Percentiles rank a stretch among this genome's conserved stretches.
Conservation (phyloP, 2,888 invertebrate species). For the Plagodis pulveraria region DNA sequence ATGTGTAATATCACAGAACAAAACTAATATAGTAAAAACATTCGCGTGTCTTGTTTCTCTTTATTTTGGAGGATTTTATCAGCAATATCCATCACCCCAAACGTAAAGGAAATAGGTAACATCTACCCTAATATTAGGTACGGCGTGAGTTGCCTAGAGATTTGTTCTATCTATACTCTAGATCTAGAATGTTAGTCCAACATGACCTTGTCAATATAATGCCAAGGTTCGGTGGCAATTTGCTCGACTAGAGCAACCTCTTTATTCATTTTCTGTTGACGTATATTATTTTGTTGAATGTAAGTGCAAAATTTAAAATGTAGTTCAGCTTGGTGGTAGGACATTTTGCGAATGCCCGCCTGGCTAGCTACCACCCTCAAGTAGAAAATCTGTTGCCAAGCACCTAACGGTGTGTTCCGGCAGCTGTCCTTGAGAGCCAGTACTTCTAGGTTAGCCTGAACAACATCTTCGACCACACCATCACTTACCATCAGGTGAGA, state of each 20-base stretch:
- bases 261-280: background rate
- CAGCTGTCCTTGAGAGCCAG: no score
- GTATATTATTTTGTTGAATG: background rate
- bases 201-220: slow-evolving; percentile 44
- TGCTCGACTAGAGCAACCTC: background rate
- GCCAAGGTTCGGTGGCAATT: slow-evolving; percentile 39
- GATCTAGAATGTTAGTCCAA: slow-evolving; percentile 47
- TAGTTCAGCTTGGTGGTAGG: no score
- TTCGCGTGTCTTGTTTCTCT: slow-evolving; percentile 21
- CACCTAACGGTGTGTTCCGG: no score
- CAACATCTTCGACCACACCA: no score
- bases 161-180: slow-evolving; percentile 52
- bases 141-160: slow-evolving; percentile 47
- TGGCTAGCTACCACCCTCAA: no score
- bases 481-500: no score
- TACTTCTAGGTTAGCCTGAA: no score
- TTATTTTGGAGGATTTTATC: slow-evolving; percentile 27
- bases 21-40: slow-evolving; percentile 10
- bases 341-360: no score
- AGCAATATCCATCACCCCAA: slow-evolving; percentile 36
- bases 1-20: background rate
- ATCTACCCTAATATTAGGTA: slow-evolving; percentile 28
- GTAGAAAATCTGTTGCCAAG: no score
- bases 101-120: slow-evolving; percentile 32
- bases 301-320: background rate